These are phyloP conservation scores for Drosophila dives DNA, from an alignment of 2,888 invertebrate species.

Conservation along the genomic window DNA sequence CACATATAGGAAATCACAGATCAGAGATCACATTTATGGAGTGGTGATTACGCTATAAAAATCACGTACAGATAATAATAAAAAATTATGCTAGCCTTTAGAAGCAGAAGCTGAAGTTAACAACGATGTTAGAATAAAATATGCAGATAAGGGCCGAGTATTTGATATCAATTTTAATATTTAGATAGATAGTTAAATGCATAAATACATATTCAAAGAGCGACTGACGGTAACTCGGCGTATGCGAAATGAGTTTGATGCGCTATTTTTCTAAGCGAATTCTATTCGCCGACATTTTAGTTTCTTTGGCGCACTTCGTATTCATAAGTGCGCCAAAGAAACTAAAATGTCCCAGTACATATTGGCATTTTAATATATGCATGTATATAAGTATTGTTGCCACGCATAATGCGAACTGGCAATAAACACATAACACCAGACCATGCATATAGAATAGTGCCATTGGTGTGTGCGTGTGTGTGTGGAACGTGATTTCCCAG, in stretches of 20 bases:
- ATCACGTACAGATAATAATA: constrained; percentile 63
- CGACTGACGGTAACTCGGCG: constrained; percentile 6
- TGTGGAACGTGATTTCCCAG: not conserved
- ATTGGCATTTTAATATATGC: not conserved
- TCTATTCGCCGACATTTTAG: constrained; percentile 15
- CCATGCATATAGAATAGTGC: constrained; percentile 47
- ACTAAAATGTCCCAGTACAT: not conserved
- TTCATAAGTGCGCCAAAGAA: no score
- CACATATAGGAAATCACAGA: constrained; percentile 53
- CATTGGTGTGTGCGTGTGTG: not conserved
- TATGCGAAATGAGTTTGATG: constrained; percentile 37
- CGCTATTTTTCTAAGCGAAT: constrained; percentile 29
- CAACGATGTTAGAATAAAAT: constrained; percentile 3
- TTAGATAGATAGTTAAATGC: constrained; percentile 6
- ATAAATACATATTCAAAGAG: constrained; percentile 4
- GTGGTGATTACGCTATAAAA: constrained; percentile 48
- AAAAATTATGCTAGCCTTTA: constrained; percentile 72
- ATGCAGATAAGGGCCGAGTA: constrained; percentile 17
- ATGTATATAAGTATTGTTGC: constrained; percentile 53
- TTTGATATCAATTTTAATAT: constrained; percentile 17
- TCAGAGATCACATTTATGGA: constrained; percentile 42
- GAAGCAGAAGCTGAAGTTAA: constrained; percentile 25
- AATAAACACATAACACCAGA: constrained; percentile 37
- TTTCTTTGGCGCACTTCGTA: constrained; percentile 35
- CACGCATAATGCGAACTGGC: constrained; percentile 62